Evolutionary conservation across 2,797 vertebrate species (phyloP), one percentile per base, ranked within the genome.

Genomic region (Acipenser transmontanus): DNA sequence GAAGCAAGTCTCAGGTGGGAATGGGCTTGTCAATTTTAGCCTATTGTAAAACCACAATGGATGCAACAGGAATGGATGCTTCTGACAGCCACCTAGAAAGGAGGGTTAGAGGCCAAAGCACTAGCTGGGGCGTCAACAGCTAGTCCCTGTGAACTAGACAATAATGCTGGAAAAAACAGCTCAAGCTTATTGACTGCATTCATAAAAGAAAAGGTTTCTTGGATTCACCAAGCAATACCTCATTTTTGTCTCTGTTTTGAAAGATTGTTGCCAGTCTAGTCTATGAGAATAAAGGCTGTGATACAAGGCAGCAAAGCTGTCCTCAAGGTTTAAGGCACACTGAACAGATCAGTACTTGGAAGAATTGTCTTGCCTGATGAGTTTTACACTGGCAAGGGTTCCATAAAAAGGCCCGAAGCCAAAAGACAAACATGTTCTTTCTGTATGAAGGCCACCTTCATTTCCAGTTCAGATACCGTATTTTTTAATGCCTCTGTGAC

Each of bases 51-150:
- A 10, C 1, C 47, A 68, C 63, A 7, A 5, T 68, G 73, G 73
- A 61, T 20, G 49, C 65, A 49, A 1, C 67, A 51, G 51, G 8
- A 69, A 56, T 49, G 64, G 62, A 62, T 70, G 12, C 50, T 71
- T 50, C 57, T 72, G 71, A 77, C 59, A 74, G 70, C 8, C 61
- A 69, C 54, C 62, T 52, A 69, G 56, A 62, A 72, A 74, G 65
- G 70, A 68, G 48, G 70, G 67, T 66, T 62, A 64, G 7, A 66
- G 63, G 70, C 69, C 64, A 65, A 14, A 49, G 8, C 66, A 64
- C 68, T 34, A 34, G 34, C 34, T 34, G 34, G 34, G 34, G 34
- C 34, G 3, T 34, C 34, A 34, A 34, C 34, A 34, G 34, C 34
- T 34, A 34, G 34, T 34, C 3, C 34, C 34, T 34, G 34, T 34